These are phyloP conservation scores for Esperia sulphurella DNA, from an alignment of 2,888 invertebrate species.

Conservation along the genomic window DNA sequence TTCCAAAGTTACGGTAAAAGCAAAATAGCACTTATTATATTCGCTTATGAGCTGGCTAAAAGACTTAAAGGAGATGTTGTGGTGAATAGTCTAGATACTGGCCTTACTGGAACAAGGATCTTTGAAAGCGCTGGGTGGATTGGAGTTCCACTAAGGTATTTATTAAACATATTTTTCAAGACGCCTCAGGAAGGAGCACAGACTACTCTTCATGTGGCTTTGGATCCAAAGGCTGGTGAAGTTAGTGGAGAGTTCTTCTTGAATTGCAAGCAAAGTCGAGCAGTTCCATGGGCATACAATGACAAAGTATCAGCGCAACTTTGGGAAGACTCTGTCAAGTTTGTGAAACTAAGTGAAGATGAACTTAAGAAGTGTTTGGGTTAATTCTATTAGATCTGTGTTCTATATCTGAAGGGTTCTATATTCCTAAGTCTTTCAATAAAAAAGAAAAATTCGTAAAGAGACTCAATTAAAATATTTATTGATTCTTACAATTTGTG, in stretches of 20 bases:
- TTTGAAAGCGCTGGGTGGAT: slow-evolving; percentile 77
- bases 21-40: slow-evolving; percentile 87
- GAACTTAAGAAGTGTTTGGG: slow-evolving; percentile 64
- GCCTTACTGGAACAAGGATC: slow-evolving; percentile 89
- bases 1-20: slow-evolving; percentile 75
- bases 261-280: slow-evolving; percentile 83
- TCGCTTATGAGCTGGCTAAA: slow-evolving; percentile 85
- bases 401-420: too few species aligned
- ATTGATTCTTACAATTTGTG: too few species aligned
- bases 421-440: too few species aligned
- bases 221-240: slow-evolving; percentile 83
- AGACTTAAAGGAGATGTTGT: slow-evolving; percentile 83
- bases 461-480: too few species aligned
- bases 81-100: slow-evolving; percentile 91
- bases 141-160: slow-evolving; percentile 73
- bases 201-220: slow-evolving; percentile 85
- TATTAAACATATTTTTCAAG: slow-evolving; percentile 84
- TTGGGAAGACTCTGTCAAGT: slow-evolving; percentile 88
- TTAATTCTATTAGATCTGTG: neutral
- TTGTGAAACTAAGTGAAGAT: slow-evolving; percentile 81
- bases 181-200: slow-evolving; percentile 89
- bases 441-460: too few species aligned
- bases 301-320: slow-evolving; percentile 84
- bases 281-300: slow-evolving; percentile 81
- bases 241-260: slow-evolving; percentile 87